Base-by-base conservation (phyloP, 2,888 invertebrate species). In the Leptura quadrifasciata region DNA sequence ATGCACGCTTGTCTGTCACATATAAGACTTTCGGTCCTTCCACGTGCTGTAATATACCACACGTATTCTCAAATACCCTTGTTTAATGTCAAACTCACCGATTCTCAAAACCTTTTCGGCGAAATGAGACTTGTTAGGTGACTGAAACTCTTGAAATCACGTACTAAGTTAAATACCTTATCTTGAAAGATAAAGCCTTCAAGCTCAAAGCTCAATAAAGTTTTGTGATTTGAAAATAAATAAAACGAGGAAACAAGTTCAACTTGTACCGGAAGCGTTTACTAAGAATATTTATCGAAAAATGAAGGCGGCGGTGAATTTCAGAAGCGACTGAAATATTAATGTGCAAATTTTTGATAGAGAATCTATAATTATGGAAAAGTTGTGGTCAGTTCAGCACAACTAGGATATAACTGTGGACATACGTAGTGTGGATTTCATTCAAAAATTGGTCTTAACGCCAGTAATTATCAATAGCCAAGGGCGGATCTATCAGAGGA, bases 81-180 rank as follows among this genome's bases (percentile, higher is more conserved):
- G 12, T 47, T 10, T 15, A 47, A 47, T n/a, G 47, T 47, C n/a
- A 47, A n/a, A 47, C n/a, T 12, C 47, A 5, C 15, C n/a, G 47
- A 12, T 47, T 15, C n/a, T n/a, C n/a, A 47, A 15, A 47, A 6
- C 12, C 47, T 47, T 47, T 47, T 47, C 2, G 47, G 47, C 15
- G 47, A 47, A 47, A n/a, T 47, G 47, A n/a, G 6, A 15, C 12
- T 2, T 12, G 47, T n/a, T 47, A 15, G 47, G n/a, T 47, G 47
- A 17, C 47, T 47, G 15, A 47, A 47, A 47, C 47, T 47, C n/a
- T 47, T 47, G 47, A 47, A 47, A n/a, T 27, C 60, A 60, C 60
- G 60, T 31, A 31, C 15, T 27, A 60, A 60, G 60, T 60, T 60
- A 60, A 60, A 60, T 27, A 60, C 60, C 60, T 27, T 31, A 60